Percentiles rank a stretch among this genome's conserved stretches.
Evolutionary conservation across 1,140 invertebrate species (phyloP).

Genomic region (Bilobella aurantiaca): DNA sequence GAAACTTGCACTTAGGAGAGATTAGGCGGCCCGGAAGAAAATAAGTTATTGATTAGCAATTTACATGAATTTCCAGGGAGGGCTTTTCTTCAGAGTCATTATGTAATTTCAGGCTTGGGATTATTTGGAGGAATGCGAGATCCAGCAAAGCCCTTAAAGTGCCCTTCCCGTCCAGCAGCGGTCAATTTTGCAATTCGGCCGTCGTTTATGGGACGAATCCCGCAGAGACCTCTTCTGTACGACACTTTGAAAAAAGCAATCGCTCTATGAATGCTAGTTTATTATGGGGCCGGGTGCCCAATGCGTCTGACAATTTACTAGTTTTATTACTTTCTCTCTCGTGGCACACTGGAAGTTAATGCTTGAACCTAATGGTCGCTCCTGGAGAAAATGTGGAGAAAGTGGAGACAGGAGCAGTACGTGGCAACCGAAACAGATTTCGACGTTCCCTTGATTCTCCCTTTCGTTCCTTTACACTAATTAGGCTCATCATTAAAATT

Average conservation of each 20-base stretch:
- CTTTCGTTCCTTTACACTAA: neutral
- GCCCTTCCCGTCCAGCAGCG: too few species aligned
- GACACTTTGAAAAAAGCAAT: neutral
- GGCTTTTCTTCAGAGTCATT: neutral
- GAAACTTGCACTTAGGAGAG: too few species aligned
- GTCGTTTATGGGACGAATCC: too few species aligned
- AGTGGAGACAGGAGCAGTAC: neutral
- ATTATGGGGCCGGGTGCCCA: neutral
- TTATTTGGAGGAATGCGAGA: too few species aligned
- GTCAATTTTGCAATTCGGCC: too few species aligned
- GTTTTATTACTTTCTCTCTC: neutral
- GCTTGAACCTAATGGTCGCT: neutral
- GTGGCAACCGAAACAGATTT: neutral
- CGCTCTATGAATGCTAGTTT: neutral
- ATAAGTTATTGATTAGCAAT: slow-evolving; percentile 26
- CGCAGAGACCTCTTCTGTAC: neutral
- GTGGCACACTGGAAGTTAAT: neutral
- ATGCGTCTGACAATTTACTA: slow-evolving; percentile 6
- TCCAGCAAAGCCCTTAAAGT: too few species aligned
- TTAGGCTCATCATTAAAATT: slow-evolving; percentile 7
- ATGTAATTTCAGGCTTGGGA: too few species aligned
- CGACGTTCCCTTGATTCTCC: neutral
- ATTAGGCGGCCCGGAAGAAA: slow-evolving; percentile 4
- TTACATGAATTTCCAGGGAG: slow-evolving; percentile 8
- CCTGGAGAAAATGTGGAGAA: neutral